Conservation (phyloP, 2,888 invertebrate genomes). For the Tetramorium bicarinatum region DNA sequence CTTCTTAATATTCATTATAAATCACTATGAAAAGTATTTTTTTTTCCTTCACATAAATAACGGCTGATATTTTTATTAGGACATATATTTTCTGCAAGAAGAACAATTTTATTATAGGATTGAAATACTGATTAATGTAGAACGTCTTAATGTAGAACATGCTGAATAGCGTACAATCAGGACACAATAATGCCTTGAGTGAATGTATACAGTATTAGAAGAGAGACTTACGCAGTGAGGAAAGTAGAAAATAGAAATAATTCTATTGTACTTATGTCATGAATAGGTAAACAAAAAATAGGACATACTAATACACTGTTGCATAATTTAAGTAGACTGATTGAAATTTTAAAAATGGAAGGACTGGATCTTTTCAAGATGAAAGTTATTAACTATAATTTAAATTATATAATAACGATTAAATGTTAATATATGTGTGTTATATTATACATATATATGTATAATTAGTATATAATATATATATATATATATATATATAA, state of each 20-base stretch:
- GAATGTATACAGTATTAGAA: neutral
- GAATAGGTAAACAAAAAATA: conserved; percentile 24
- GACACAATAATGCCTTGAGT: conserved; percentile 56
- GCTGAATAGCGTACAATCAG: conserved; percentile 47
- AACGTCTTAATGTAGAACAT: conserved; percentile 26
- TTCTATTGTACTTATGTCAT: conserved; percentile 38
- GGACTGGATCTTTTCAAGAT: neutral
- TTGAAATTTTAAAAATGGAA: neutral
- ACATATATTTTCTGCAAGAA: conserved; percentile 26
- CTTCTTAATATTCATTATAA: neutral
- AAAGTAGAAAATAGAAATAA: conserved; percentile 21
- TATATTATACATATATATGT: neutral
- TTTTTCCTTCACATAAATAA: neutral
- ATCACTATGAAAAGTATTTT: neutral
- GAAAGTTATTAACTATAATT: conserved; percentile 23
- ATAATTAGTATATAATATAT: conserved; percentile 16
- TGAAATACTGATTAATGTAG: conserved; percentile 20
- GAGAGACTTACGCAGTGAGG: neutral
- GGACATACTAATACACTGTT: conserved; percentile 59
- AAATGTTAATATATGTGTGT: conserved; percentile 25
- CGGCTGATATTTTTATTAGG: neutral
- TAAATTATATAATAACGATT: neutral
- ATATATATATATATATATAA: neutral
- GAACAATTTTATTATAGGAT: conserved; percentile 33
- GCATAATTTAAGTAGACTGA: conserved; percentile 53